A percentile compares a stretch with the other conserved stretches of the same genome.
Conservation (phyloP, 2,888 invertebrate species). For the Chalcis sispes region DNA sequence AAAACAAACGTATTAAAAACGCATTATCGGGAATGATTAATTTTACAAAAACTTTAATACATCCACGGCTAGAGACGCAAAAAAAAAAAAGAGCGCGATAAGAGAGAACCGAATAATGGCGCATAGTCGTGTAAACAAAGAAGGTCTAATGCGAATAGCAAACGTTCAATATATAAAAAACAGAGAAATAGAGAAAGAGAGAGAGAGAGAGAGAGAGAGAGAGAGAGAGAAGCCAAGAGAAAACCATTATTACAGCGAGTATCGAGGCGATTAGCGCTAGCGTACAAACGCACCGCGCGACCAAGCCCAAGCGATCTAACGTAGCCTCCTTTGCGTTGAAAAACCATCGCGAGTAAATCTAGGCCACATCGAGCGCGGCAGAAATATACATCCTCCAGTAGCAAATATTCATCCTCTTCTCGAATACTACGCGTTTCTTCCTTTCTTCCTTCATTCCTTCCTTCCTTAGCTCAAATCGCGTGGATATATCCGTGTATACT, state of each 20-base stretch:
- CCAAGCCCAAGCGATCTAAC: not conserved
- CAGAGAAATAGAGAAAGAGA: not conserved
- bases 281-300: no score
- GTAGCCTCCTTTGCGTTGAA: constrained; percentile 34
- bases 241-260: constrained; percentile 44
- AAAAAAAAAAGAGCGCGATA: constrained; percentile 2
- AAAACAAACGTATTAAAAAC: no score
- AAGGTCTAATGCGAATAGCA: constrained; percentile 5
- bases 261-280: constrained; percentile 40
- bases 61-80: no score
- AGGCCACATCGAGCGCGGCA: constrained; percentile 11
- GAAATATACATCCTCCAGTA: no score
- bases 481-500: not conserved
- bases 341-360: no score
- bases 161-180: not conserved
- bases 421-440: no score
- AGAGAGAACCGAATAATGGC: not conserved
- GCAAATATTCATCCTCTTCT: no score
- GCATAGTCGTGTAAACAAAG: not conserved
- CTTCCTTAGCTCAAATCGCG: not conserved
- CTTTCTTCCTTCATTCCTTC: not conserved
- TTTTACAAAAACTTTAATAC: no score
- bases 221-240: constrained; percentile 12
- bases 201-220: constrained; percentile 2
- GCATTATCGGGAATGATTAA: no score